These are phyloP conservation scores for Tanytarsus gracilentus DNA, from an alignment of 2,888 invertebrate genomes.

Conservation along the genomic window DNA sequence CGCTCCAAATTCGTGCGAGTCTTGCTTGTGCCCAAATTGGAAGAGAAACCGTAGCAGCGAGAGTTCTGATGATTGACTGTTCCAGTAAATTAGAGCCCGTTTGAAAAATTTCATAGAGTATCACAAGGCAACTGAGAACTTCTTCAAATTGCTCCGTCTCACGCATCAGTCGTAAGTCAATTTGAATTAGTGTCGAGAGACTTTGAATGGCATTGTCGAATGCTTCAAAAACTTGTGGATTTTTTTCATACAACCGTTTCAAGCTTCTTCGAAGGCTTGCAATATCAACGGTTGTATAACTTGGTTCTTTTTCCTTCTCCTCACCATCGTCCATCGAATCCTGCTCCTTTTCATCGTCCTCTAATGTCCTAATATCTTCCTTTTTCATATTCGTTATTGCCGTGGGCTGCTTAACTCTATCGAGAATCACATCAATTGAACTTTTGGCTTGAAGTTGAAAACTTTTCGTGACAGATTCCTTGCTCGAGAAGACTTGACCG, in stretches of 20 bases:
- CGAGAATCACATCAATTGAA: constrained; percentile 46
- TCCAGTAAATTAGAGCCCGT: constrained; percentile 46
- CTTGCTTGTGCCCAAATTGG: constrained; percentile 66
- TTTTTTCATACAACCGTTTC: constrained; percentile 39
- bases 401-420: constrained; percentile 44
- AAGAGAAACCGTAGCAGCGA: constrained; percentile 57
- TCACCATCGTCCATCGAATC: constrained; percentile 52
- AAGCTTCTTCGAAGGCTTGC: constrained; percentile 45
- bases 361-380: constrained; percentile 61
- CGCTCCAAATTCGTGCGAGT: constrained; percentile 71
- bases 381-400: constrained; percentile 53
- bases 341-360: constrained; percentile 81
- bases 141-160: constrained; percentile 35
- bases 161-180: constrained; percentile 32
- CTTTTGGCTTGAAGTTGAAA: constrained; percentile 50
- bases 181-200: constrained; percentile 32
- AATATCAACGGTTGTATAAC: constrained; percentile 53
- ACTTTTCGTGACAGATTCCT: constrained; percentile 62
- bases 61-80: constrained; percentile 11
- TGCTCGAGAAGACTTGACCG: constrained; percentile 63
- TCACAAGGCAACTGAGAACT: constrained; percentile 50
- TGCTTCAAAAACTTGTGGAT: constrained; percentile 35
- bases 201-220: constrained; percentile 35
- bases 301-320: constrained; percentile 25
- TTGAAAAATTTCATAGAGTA: constrained; percentile 70